These are phyloP conservation scores for Xylota sylvarum DNA, from an alignment of 2,888 invertebrate genomes.

Conservation along the genomic window DNA sequence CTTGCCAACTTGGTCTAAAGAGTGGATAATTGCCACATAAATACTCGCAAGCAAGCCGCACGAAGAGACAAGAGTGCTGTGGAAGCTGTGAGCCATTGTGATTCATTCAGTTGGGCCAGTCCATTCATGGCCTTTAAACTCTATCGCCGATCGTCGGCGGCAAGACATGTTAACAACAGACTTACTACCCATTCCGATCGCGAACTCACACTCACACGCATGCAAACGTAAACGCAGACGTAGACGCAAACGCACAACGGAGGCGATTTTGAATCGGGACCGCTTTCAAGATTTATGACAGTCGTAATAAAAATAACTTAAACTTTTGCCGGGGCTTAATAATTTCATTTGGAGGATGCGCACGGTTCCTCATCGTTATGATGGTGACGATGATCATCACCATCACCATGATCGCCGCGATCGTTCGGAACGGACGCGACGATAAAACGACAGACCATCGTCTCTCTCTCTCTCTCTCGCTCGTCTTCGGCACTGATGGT, in stretches of 20 bases:
- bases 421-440: not conserved
- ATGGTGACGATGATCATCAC: slow-evolving; percentile 33
- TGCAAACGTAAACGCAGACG: slow-evolving; percentile 11
- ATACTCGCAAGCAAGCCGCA: slow-evolving; percentile 39
- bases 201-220: slow-evolving; percentile 26
- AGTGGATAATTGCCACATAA: slow-evolving; percentile 77
- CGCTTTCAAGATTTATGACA: slow-evolving; percentile 75
- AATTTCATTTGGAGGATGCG: slow-evolving; percentile 72
- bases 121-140: slow-evolving; percentile 74
- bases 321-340: slow-evolving; percentile 69
- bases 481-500: slow-evolving; percentile 54
- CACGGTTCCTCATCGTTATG: slow-evolving; percentile 25
- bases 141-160: slow-evolving; percentile 61
- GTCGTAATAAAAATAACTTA: slow-evolving; percentile 71
- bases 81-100: slow-evolving; percentile 51
- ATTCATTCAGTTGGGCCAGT: slow-evolving; percentile 71
- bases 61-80: slow-evolving; percentile 12
- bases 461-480: not conserved
- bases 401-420: not conserved
- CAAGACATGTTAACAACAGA: slow-evolving; percentile 69
- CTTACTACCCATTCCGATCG: slow-evolving; percentile 38
- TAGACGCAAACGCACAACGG: slow-evolving; percentile 32
- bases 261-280: slow-evolving; percentile 59
- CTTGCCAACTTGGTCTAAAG: slow-evolving; percentile 71
- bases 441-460: not conserved